Evolutionary conservation across 1,140 invertebrate genomes (phyloP).

Genomic region (Cydia strobilella): DNA sequence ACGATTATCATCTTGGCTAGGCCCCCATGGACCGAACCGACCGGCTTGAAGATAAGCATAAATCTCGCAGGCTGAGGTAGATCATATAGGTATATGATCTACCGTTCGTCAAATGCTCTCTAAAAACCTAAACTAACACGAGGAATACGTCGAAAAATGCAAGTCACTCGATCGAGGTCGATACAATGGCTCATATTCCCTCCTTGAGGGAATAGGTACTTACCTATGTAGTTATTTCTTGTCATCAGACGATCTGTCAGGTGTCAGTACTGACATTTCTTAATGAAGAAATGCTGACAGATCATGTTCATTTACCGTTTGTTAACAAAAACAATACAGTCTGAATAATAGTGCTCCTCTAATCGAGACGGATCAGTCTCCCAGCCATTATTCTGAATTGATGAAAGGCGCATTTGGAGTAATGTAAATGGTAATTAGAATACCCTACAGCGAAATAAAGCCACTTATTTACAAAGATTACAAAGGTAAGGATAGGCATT

Average conservation of each 20-base stretch:
- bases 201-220: not conserved
- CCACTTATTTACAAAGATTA: not conserved
- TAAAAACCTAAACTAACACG: not conserved
- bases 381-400: conserved; percentile 3
- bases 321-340: too few species aligned
- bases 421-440: not conserved
- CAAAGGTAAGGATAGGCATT: too few species aligned
- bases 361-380: conserved; percentile 20
- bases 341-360: not conserved
- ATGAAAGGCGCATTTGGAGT: conserved; percentile 5
- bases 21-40: too few species aligned
- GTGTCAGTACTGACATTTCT: too few species aligned
- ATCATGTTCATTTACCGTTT: too few species aligned
- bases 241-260: too few species aligned
- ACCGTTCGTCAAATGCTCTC: not conserved
- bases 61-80: not conserved
- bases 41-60: not conserved
- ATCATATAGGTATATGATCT: not conserved
- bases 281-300: too few species aligned
- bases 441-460: not conserved
- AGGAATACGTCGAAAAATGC: not conserved
- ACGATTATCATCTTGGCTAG: too few species aligned
- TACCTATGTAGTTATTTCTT: too few species aligned
- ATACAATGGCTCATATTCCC: not conserved
- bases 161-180: not conserved